phyloP scores from a whole-genome alignment of 2,113 vertebrate genomes.

The Crypturellus undulatus region DNA sequence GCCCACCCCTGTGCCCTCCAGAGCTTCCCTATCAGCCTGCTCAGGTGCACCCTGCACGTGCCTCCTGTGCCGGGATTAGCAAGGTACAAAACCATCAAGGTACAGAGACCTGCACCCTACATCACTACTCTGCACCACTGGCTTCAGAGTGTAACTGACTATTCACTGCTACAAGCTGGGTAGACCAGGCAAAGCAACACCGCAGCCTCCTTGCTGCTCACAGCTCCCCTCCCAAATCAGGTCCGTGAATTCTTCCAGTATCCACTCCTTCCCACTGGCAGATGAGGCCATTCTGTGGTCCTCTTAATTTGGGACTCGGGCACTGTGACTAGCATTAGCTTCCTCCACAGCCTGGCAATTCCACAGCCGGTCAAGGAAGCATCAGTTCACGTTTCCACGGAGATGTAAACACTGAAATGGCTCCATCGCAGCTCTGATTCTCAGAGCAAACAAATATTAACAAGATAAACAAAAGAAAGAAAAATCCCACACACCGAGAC shows the following conservation, averaged over 20 bases:
- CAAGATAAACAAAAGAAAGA: constrained; percentile 63
- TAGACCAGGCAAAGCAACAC: neutral
- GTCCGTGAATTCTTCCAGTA: neutral
- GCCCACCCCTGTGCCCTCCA: no score
- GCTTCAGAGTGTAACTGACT: neutral
- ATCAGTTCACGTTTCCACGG: constrained; percentile 43
- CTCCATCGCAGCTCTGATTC: constrained; percentile 14
- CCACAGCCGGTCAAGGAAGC: neutral
- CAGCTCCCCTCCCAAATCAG: neutral
- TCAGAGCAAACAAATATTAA: constrained; percentile 63
- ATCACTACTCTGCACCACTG: neutral
- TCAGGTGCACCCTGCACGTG: neutral
- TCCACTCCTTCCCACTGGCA: neutral
- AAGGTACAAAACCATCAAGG: neutral
- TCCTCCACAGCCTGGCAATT: neutral
- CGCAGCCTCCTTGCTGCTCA: neutral
- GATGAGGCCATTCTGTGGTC: neutral
- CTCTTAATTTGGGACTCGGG: neutral
- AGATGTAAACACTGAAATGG: constrained; percentile 53
- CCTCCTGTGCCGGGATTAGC: neutral
- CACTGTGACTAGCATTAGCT: neutral
- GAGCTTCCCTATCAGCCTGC: neutral
- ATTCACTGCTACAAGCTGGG: neutral
- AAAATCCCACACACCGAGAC: constrained; percentile 57
- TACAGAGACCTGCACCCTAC: neutral